Evolutionary conservation across 2,113 vertebrate species (phyloP).

Genomic region (Dipodomys spectabilis): DNA sequence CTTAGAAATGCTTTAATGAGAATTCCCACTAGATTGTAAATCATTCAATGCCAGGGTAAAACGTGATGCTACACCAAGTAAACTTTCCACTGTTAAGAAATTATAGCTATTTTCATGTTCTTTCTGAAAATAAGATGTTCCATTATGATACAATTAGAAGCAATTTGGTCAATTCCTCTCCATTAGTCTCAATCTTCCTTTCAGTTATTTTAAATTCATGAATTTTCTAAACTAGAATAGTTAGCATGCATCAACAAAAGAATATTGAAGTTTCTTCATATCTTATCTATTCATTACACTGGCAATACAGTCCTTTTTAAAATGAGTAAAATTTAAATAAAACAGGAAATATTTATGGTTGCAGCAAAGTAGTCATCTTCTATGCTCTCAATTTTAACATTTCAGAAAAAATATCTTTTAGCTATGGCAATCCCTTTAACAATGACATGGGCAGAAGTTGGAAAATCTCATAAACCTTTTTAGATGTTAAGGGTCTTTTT

Average conservation of each 20-base stretch:
- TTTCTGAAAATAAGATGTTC: constrained; percentile 12
- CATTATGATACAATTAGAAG: neutral
- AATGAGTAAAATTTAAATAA: constrained; percentile 60
- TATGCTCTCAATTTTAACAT: constrained; percentile 49
- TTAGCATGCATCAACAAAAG: constrained; percentile 19
- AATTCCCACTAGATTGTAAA: constrained; percentile 48
- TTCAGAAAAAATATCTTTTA: constrained; percentile 18
- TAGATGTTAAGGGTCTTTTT: neutral
- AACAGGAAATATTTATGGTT: constrained; percentile 34
- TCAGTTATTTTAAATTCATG: neutral
- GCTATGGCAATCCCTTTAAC: neutral
- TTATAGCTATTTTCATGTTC: neutral
- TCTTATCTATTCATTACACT: neutral
- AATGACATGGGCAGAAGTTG: neutral
- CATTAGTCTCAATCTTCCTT: neutral
- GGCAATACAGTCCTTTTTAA: constrained; percentile 60
- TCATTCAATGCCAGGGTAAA: constrained; percentile 41
- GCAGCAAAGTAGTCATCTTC: constrained; percentile 48
- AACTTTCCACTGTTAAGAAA: constrained; percentile 31
- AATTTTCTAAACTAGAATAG: neutral
- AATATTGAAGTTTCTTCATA: neutral
- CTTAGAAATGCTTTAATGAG: constrained; percentile 70
- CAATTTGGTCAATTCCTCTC: neutral
- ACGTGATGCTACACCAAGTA: constrained; percentile 30
- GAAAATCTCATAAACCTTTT: constrained; percentile 3